Evolutionary conservation across 1,140 invertebrate species (phyloP), one percentile per base, ranked within the genome.

Genomic region (Drosophila burlai): DNA sequence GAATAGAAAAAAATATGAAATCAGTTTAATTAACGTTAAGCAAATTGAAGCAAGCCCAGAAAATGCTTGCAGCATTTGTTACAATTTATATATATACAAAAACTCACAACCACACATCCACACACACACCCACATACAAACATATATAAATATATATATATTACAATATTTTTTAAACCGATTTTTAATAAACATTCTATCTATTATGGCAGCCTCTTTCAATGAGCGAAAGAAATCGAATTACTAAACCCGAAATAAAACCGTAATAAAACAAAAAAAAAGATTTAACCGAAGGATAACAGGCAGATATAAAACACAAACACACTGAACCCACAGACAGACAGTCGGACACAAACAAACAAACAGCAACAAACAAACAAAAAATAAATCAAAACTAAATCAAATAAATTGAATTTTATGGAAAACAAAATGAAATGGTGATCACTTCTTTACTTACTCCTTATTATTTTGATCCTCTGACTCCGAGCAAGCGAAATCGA

Each of bases 151-250:
- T 76, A 86, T 77, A 86, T 80, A 76, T 83, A 86, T 83, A 76
- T 83, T 76, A 72, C 67, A 83, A 79, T 78, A 78, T 79, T 79
- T 79, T 79, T 79, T 79, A 87, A 86, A 87, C 38, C 76, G 58
- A 80, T 84, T 89, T 89, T 89, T 89, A 89, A 87, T 87, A 87
- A 87, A 89, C 77, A 90, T 89, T 87, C 84, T 87, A 81, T 57
- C 65, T 76, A 84, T 87, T 90, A 89, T 60, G 81, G 67, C 79
- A 82, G 82, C 82, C 67, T 57, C 54, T 85, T 85, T 86, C 73
- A 78, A 82, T 72, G 69, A 40, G 36, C 54, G 54, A 82, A 80
- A 80, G 26, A 66, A 66, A 66, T 59, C 64, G 42, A 75, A 75
- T 43, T 75, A 78, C 31, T 66, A 67, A 73, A 76, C 31, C 18